phyloP scores from a whole-genome alignment of 1,140 invertebrate genomes.

The Leptinotarsa defecta region DNA sequence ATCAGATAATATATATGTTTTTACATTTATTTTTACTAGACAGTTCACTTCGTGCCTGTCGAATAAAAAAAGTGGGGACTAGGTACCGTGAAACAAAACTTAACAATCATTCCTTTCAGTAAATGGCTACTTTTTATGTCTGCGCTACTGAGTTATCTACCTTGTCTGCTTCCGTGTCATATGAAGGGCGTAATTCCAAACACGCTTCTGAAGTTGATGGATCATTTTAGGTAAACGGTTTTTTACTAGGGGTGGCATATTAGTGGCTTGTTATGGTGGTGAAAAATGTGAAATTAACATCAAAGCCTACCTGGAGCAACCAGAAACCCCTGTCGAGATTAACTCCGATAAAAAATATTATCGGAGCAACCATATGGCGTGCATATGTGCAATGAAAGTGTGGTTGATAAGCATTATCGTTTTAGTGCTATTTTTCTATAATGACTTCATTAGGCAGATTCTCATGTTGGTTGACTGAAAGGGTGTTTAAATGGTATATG shows the following conservation, averaged over 20 bases:
- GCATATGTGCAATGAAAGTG: background rate
- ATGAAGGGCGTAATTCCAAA: constrained; percentile 23
- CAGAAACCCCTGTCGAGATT: background rate
- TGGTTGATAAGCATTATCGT: background rate
- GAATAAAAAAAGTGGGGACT: too few relatives aligned
- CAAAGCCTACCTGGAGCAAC: background rate
- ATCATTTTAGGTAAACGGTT: constrained; percentile 31
- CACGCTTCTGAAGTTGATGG: constrained; percentile 40
- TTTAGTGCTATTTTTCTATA: background rate
- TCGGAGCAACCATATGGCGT: background rate
- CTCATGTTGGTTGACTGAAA: too few relatives aligned
- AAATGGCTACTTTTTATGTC: background rate
- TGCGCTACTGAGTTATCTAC: background rate
- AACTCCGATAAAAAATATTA: background rate
- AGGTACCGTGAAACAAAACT: too few relatives aligned
- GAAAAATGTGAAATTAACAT: background rate
- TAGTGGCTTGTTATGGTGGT: background rate
- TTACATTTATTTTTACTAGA: too few relatives aligned
- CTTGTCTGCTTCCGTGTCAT: constrained; percentile 14
- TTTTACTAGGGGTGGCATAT: constrained; percentile 3
- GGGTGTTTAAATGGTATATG: too few relatives aligned
- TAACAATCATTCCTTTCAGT: too few relatives aligned
- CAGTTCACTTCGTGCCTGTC: too few relatives aligned
- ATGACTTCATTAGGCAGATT: background rate
- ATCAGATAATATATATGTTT: too few relatives aligned